Base-by-base conservation (phyloP, 2,113 vertebrate genomes). In the Heteronetta atricapilla region DNA sequence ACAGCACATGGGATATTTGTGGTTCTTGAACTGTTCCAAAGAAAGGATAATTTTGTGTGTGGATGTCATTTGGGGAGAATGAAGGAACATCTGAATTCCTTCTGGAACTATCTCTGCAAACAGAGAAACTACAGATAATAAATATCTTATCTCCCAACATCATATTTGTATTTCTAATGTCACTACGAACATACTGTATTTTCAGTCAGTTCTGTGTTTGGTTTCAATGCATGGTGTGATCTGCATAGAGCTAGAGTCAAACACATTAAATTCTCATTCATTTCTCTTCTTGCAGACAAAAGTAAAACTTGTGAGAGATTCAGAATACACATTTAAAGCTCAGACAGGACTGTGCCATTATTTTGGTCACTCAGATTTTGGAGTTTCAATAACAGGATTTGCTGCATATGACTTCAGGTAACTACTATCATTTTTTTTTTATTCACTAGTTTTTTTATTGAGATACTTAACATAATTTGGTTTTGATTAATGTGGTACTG, bases 321-420 rank as follows among this genome's bases (percentile, higher is more conserved):
- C 98, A 2, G 97, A 98, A 48, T 99, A 99, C 76, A 70, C 98
- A 22, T 99, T 99, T 94, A 98, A 98, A 97, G 98, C 98, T 88
- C 93, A 97, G 56, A 98, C 97, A 7, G 98, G 98, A 74, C 75
- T 98, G 8, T 99, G 99, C 94, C 98, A 97, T 93, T 98, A 98
- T 77, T 99, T 99, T 96, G 87, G 97, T 56, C 66, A 0, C 48
- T 98, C 98, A 36, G 96, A 98, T 34, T 94, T 93, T 46, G 99
- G 98, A 40, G 97, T 99, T 84, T 95, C 98, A 15, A 88, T 99
- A 88, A 98, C 92, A 92, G 98, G 97, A 95, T 99, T 98, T 93
- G 94, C 97, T 81, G 96, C 98, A 1, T 97, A 98, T 89, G 96
- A 98, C 91, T 99, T 99, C 97, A 98, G 99, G 99, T 99, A 98